Percentiles rank a stretch among this genome's conserved stretches.
Evolutionary conservation across 2,888 invertebrate species (phyloP).

Genomic region (Trachelus stipa): DNA sequence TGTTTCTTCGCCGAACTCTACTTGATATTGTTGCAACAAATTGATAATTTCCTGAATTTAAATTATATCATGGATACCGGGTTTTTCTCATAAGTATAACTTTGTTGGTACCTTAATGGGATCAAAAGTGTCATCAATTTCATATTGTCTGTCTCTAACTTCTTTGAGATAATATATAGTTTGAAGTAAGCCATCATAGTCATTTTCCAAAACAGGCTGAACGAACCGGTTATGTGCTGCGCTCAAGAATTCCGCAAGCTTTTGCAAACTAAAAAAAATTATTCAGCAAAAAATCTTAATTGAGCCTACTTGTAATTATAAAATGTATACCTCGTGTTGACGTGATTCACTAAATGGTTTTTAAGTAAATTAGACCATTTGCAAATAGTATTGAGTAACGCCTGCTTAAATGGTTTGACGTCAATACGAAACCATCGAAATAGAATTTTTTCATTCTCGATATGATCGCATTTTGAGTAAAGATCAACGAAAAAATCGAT

Average conservation of each 20-base stretch:
- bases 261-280: conserved; percentile 72
- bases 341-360: conserved; percentile 84
- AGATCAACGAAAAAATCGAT: conserved; percentile 86
- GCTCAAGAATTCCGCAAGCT: conserved; percentile 81
- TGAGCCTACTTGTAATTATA: conserved; percentile 28
- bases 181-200: conserved; percentile 84
- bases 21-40: conserved; percentile 85
- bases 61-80: not conserved
- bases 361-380: conserved; percentile 92
- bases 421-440: conserved; percentile 86
- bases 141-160: conserved; percentile 81
- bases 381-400: conserved; percentile 84
- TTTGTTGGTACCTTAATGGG: conserved; percentile 73
- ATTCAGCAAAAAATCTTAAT: not conserved
- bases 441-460: conserved; percentile 77
- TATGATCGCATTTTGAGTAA: conserved; percentile 78
- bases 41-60: conserved; percentile 78
- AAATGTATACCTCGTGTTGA: conserved; percentile 73
- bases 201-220: conserved; percentile 82
- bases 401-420: conserved; percentile 82
- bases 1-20: conserved; percentile 84
- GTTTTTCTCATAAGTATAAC: not conserved
- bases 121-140: conserved; percentile 91
- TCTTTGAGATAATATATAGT: conserved; percentile 85
- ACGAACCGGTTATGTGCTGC: conserved; percentile 80